Percentiles rank a stretch among this genome's conserved stretches.
These are phyloP conservation scores for Hemithea aestivaria DNA, from an alignment of 2,888 invertebrate genomes.

Conservation along the genomic window DNA sequence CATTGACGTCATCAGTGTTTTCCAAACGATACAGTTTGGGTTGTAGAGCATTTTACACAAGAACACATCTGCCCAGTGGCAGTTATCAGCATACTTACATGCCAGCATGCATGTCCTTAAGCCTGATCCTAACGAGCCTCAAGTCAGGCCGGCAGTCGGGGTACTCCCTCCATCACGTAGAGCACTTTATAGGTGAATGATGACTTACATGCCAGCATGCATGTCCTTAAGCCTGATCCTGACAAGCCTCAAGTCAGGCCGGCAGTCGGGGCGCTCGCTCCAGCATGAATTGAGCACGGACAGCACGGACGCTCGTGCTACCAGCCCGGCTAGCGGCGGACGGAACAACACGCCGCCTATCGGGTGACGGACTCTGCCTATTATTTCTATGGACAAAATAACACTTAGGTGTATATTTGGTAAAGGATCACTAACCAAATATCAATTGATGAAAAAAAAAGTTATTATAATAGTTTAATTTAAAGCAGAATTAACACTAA, in stretches of 20 bases:
- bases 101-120: constrained; percentile 90
- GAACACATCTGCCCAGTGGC: too few species aligned
- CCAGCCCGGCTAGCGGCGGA: constrained; percentile 82
- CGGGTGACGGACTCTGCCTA: constrained; percentile 78
- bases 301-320: constrained; percentile 86
- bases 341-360: constrained; percentile 78
- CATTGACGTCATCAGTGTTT: too few species aligned
- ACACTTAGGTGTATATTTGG: too few species aligned
- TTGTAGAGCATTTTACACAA: too few species aligned
- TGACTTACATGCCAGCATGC: constrained; percentile 84
- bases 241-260: constrained; percentile 89
- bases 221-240: constrained; percentile 88
- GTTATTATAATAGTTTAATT: too few species aligned
- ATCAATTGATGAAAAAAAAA: too few species aligned
- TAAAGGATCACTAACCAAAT: too few species aligned
- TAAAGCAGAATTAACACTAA: too few species aligned
- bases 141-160: constrained; percentile 89
- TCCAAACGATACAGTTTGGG: too few species aligned
- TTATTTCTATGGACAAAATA: constrained; percentile 67
- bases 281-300: constrained; percentile 88
- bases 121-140: constrained; percentile 83
- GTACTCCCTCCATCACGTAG: constrained; percentile 89
- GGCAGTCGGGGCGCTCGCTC: constrained; percentile 87
- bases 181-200: too few species aligned
- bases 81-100: too few species aligned